Evolutionary conservation across 2,888 invertebrate species (phyloP).

Genomic region (Mythimna vitellina): DNA sequence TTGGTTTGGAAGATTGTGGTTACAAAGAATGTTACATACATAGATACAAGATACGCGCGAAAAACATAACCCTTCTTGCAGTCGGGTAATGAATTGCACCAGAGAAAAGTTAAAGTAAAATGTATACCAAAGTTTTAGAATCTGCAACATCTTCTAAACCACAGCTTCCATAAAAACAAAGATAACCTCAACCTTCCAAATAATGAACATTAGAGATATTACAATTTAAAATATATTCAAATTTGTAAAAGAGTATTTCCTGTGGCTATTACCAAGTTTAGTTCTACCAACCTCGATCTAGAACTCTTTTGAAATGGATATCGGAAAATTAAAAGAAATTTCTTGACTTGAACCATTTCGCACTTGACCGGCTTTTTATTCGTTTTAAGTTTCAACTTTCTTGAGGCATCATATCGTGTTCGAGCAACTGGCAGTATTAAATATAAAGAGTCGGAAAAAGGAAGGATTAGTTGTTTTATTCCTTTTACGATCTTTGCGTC

Average conservation of each 20-base stretch:
- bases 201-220: not conserved
- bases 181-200: too few species aligned
- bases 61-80: too few species aligned
- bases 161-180: too few species aligned
- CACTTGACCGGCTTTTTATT: slow-evolving; percentile 49
- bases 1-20: too few species aligned
- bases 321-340: slow-evolving; percentile 35
- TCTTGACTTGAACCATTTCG: slow-evolving; percentile 30
- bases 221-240: not conserved
- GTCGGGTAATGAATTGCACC: too few species aligned
- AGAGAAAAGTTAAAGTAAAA: too few species aligned
- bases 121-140: too few species aligned
- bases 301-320: slow-evolving; percentile 31
- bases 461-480: slow-evolving; percentile 24
- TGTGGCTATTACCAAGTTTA: not conserved
- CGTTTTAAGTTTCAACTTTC: slow-evolving; percentile 45
- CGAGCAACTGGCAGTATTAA: slow-evolving; percentile 17
- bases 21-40: too few species aligned
- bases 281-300: not conserved
- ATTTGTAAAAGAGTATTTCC: not conserved
- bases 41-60: too few species aligned
- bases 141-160: too few species aligned
- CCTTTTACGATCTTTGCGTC: not conserved
- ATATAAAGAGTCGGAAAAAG: slow-evolving; percentile 6
- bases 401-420: slow-evolving; percentile 20